A percentile compares a stretch with the other conserved stretches of the same genome.
These are phyloP conservation scores for Mycalesis mineus DNA, from an alignment of 2,888 invertebrate genomes.

Conservation along the genomic window DNA sequence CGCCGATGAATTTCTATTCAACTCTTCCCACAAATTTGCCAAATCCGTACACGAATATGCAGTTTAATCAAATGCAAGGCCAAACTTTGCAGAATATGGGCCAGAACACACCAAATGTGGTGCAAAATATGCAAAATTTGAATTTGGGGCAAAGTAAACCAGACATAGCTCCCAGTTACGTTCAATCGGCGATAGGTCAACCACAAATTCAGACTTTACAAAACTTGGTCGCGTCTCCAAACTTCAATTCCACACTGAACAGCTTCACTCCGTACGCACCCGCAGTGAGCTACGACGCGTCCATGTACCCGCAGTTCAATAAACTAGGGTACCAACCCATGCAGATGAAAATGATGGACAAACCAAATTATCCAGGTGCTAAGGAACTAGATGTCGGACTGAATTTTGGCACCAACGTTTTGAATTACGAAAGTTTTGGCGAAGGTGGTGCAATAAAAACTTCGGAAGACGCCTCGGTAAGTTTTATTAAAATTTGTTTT, in stretches of 20 bases:
- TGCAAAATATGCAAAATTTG: conserved; percentile 25
- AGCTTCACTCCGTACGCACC: conserved; percentile 51
- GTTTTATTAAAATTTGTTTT: background rate
- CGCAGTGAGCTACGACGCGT: conserved; percentile 55
- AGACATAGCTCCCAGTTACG: conserved; percentile 40
- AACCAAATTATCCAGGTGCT: conserved; percentile 42
- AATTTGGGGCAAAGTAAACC: conserved; percentile 38
- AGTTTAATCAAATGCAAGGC: conserved; percentile 36
- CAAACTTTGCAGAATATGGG: conserved; percentile 26
- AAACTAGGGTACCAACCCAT: conserved; percentile 52
- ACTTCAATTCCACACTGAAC: conserved; percentile 57
- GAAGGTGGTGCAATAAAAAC: conserved; percentile 40
- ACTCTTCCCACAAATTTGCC: conserved; percentile 41
- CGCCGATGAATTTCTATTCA: conserved; percentile 47
- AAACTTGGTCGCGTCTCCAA: conserved; percentile 53
- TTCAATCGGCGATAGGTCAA: conserved; percentile 53
- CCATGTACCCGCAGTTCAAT: conserved; percentile 68
- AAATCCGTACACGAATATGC: conserved; percentile 48
- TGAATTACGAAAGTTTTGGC: conserved; percentile 44
- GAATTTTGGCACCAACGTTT: conserved; percentile 42
- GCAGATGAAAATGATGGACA: conserved; percentile 48
- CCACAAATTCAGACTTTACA: conserved; percentile 55
- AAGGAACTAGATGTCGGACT: conserved; percentile 48
- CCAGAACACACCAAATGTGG: conserved; percentile 17
- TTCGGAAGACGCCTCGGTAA: conserved; percentile 49